Percentiles rank a stretch among this genome's conserved stretches.
Conservation (phyloP, 1,140 invertebrate genomes). For the Ips nitidus region DNA sequence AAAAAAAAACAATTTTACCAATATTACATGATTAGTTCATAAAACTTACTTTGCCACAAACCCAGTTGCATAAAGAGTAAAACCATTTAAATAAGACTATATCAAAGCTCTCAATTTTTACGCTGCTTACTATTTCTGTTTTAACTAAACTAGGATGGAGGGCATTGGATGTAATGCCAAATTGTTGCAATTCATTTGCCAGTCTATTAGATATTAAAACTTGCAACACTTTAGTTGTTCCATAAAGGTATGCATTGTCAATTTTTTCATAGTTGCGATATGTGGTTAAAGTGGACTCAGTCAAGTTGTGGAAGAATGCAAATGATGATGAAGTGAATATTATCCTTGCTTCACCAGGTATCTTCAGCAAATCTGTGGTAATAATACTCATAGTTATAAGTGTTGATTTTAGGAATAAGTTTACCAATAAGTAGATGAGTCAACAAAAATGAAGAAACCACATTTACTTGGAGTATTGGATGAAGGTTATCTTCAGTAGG, state of each 20-base stretch:
- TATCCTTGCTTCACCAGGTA: background rate
- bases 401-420: background rate
- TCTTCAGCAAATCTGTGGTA: conserved; percentile 4
- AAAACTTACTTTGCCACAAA: background rate
- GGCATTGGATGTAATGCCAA: conserved; percentile 12
- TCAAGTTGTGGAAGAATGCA: conserved; percentile 5
- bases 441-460: conserved; percentile 66
- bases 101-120: no score
- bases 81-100: background rate
- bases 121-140: background rate
- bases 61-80: background rate
- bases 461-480: conserved; percentile 62
- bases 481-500: conserved; percentile 63
- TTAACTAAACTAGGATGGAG: background rate
- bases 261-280: background rate
- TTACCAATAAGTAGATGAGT: conserved; percentile 63
- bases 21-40: background rate
- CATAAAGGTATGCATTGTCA: background rate
- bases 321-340: background rate
- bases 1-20: background rate
- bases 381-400: no score
- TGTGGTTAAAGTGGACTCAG: background rate
- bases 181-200: background rate
- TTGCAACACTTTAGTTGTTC: background rate
- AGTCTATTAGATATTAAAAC: background rate